Percentiles rank a stretch among this genome's conserved stretches.
Conservation (phyloP, 2,888 invertebrate species). For the Lissonota sp. region DNA sequence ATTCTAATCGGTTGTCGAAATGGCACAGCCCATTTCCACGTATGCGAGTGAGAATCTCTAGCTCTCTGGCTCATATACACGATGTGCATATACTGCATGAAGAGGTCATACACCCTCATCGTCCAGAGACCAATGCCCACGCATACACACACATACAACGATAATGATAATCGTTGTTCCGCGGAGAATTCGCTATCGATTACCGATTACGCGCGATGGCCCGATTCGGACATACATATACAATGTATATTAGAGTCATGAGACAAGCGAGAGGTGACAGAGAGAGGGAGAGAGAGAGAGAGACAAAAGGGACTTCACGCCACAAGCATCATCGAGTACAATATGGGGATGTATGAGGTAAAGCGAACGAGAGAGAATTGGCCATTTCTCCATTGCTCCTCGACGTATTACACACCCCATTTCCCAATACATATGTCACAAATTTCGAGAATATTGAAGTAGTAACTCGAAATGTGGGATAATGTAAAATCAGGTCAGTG, state of each 20-base stretch:
- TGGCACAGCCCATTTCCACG: slow-evolving; percentile 20
- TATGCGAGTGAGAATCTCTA: slow-evolving; percentile 32
- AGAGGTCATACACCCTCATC: slow-evolving; percentile 25
- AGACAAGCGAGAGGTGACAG: slow-evolving; percentile 22
- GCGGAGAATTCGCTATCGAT: slow-evolving; percentile 71
- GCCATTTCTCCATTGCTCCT: slow-evolving; percentile 51
- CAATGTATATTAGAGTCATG: slow-evolving; percentile 11
- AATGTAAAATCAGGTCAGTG: neutral
- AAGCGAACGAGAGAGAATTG: slow-evolving; percentile 39
- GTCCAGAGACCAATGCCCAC: slow-evolving; percentile 2
- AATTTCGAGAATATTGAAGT: slow-evolving; percentile 43
- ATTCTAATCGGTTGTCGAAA: slow-evolving; percentile 46
- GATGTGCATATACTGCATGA: slow-evolving; percentile 11
- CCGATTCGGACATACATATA: slow-evolving; percentile 61
- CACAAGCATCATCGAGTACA: slow-evolving; percentile 57
- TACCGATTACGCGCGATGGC: slow-evolving; percentile 67
- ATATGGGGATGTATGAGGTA: slow-evolving; percentile 24
- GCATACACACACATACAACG: slow-evolving; percentile 40
- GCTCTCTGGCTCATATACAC: slow-evolving; percentile 11
- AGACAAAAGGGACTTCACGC: slow-evolving; percentile 49
- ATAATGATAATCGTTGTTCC: slow-evolving; percentile 70
- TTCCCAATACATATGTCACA: neutral
- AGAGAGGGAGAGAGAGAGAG: slow-evolving; percentile 2
- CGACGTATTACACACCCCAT: slow-evolving; percentile 8
- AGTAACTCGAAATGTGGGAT: neutral